A percentile compares a stretch with the other conserved stretches of the same genome.
These are phyloP conservation scores for Ptyas mucosa DNA, from an alignment of 2,113 vertebrate species.

Conservation along the genomic window DNA sequence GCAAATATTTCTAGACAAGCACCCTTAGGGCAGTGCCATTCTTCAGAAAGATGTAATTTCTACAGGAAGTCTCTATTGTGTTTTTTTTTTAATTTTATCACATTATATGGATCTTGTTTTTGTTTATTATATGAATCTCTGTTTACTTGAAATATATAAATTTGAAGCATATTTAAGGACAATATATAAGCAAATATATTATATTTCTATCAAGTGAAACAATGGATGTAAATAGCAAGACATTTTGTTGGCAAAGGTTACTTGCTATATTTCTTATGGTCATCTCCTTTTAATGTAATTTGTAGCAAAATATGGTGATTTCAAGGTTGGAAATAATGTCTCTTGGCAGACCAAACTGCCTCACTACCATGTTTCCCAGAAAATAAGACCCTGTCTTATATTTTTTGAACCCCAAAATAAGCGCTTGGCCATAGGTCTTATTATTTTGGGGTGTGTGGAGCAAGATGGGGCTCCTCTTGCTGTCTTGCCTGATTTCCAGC, in stretches of 20 bases:
- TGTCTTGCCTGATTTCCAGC: no score
- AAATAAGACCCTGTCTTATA: no score
- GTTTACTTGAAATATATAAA: not conserved
- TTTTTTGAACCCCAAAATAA: no score
- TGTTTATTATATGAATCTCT: not conserved
- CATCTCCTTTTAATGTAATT: not conserved
- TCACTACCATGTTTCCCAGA: not conserved
- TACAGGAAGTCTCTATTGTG: not conserved
- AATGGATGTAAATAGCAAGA: no score
- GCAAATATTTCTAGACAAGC: not conserved
- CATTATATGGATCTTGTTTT: not conserved
- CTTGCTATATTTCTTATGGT: not conserved
- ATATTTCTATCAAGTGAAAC: no score
- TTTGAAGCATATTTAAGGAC: not conserved
- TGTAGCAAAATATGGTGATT: not conserved
- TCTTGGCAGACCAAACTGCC: not conserved
- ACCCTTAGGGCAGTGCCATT: not conserved
- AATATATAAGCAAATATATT: no score
- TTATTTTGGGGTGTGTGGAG: no score
- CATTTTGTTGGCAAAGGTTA: not conserved
- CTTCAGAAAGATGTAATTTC: not conserved
- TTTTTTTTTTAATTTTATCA: not conserved
- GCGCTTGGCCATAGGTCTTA: no score
- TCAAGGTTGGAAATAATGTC: not conserved
- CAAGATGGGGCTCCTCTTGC: no score